Conservation (phyloP, 2,113 vertebrate species). For the Daphoenositta chrysoptera region DNA sequence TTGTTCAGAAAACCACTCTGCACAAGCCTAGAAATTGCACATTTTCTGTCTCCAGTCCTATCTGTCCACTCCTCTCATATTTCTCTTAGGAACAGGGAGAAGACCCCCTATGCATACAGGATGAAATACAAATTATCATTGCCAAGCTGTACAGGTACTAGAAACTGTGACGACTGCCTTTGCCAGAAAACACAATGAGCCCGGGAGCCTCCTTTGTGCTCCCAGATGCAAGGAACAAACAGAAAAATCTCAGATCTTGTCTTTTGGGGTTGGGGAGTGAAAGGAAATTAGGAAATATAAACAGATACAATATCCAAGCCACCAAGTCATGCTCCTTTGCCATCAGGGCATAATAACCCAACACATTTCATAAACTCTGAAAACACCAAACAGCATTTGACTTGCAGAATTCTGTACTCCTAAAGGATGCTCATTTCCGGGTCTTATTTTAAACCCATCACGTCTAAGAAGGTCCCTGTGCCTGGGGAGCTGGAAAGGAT, state of each 20-base stretch:
- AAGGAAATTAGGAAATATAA: slow-evolving; percentile 28
- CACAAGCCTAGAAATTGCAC: neutral
- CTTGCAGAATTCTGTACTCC: neutral
- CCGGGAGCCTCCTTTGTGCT: neutral
- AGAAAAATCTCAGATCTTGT: slow-evolving; percentile 15
- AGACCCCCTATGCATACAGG: neutral
- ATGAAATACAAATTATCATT: neutral
- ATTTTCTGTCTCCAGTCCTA: neutral
- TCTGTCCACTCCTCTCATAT: neutral
- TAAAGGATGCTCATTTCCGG: neutral
- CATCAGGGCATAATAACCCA: neutral
- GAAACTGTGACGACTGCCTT: neutral
- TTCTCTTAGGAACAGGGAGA: neutral
- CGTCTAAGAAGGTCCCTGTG: rapidly evolving
- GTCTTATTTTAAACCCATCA: neutral
- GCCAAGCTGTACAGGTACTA: neutral
- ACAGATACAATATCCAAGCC: neutral
- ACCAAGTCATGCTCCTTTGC: neutral
- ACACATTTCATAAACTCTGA: neutral
- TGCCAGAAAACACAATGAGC: neutral
- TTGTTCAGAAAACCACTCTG: neutral
- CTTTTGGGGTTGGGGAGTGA: neutral
- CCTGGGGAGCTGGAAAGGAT: neutral
- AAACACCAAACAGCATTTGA: neutral
- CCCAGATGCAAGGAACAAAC: neutral